Base-by-base conservation (phyloP, 2,113 vertebrate genomes). In the Desmodus rotundus region DNA sequence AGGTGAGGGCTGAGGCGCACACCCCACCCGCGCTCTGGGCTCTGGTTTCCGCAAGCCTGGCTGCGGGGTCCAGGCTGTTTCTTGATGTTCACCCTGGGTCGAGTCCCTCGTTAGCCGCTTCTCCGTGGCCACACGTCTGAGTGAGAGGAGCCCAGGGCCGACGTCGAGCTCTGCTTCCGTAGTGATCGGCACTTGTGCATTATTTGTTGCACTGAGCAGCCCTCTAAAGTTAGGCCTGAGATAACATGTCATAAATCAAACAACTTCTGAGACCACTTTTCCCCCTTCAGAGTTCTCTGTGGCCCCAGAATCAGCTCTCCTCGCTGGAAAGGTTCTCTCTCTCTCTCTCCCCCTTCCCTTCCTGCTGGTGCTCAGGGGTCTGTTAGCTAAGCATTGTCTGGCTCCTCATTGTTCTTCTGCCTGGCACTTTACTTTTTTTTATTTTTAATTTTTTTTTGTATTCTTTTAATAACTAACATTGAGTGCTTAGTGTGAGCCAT, bases 1-100 rank as follows among this genome's bases (percentile, higher is more conserved):
- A 97, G 99, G 99, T 99, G 97, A 98, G 76, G 12, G 7, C 43
- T 11, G 0, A 12, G 5, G n/a, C 17, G 52, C 52, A n/a, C n/a
- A n/a, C n/a, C 14, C 22, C 63, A 33, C 33, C 13, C 3, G 14
- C 2, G 0, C 47, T 50, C 19, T 22, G 26, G 24, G n/a, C 81
- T 92, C 10, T 13, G 38, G 17, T 68, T 38, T 43, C n/a, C 78
- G 28, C 52, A 12, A 0, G 0, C 31, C 26, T 31, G 45, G 28
- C 26, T 63, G 20, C 33, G 12, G 33, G 19, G 6, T 43, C 58
- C 68, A 33, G 0, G 38, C 19, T 8, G 19, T 61, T 68, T 81
- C 45, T 45, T 31, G 45, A 31, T 36, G n/a, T 80, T 85, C 67
- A 4, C 56, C 52, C 45, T 16, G 52, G 36, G 19, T 36, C 0